These are phyloP conservation scores for Drosophila tsacasi DNA, from an alignment of 1,140 invertebrate genomes.

Conservation along the genomic window DNA sequence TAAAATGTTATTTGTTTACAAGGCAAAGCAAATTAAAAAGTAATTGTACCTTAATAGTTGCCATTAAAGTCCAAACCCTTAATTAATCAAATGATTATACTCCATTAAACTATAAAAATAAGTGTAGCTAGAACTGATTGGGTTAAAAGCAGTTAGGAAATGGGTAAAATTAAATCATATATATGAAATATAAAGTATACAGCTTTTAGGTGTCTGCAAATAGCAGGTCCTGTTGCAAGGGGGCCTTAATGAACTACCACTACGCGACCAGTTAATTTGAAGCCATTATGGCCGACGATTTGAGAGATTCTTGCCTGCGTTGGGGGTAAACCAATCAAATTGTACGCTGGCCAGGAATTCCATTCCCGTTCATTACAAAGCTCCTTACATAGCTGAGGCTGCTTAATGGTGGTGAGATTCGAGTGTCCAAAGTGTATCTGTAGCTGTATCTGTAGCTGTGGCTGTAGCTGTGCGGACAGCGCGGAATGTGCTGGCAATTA, in stretches of 20 bases:
- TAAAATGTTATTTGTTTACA: neutral
- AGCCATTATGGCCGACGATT: conserved; percentile 8
- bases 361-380: conserved; percentile 27
- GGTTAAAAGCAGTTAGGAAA: neutral
- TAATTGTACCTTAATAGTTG: neutral
- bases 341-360: conserved; percentile 28
- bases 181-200: neutral
- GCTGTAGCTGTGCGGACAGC: conserved; percentile 12
- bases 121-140: neutral
- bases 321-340: conserved; percentile 31
- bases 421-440: neutral
- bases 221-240: conserved; percentile 13
- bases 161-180: neutral
- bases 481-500: conserved; percentile 79
- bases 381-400: conserved; percentile 28
- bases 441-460: neutral
- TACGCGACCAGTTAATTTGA: neutral
- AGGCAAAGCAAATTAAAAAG: neutral
- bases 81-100: neutral
- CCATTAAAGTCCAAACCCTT: neutral
- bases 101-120: neutral
- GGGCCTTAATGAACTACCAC: conserved; percentile 20
- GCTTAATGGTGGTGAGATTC: conserved; percentile 1
- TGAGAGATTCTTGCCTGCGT: conserved; percentile 10
- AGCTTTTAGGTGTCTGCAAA: neutral